phyloP scores from a whole-genome alignment of 2,797 vertebrate genomes.

The Ctenosaura bakeri region DNA sequence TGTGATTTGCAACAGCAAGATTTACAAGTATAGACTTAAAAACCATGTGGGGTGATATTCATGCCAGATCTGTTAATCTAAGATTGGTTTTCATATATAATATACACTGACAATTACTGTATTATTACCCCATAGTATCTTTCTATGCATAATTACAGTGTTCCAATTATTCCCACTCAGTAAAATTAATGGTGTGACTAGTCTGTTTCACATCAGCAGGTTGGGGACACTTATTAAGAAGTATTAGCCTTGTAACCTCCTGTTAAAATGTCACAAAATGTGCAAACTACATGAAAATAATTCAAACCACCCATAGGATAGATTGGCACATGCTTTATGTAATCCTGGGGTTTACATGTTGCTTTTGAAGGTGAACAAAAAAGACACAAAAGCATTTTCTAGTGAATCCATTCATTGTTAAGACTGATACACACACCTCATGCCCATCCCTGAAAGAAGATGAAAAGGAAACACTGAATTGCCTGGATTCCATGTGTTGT shows the following conservation, averaged over 20 bases:
- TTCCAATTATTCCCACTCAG: conserved; percentile 27
- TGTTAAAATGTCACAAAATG: conserved; percentile 10
- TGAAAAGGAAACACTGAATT: background rate
- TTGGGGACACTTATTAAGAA: conserved; percentile 38
- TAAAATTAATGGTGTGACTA: conserved; percentile 38
- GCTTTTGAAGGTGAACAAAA: background rate
- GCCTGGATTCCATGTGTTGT: background rate
- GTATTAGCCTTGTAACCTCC: background rate
- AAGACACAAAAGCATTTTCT: background rate
- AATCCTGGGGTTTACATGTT: background rate
- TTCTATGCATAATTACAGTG: background rate
- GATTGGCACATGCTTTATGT: background rate
- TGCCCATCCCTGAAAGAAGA: background rate
- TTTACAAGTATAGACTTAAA: conserved; percentile 3
- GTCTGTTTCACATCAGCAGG: background rate
- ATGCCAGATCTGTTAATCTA: conserved; percentile 1
- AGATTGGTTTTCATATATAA: conserved; percentile 36
- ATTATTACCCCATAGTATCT: conserved; percentile 32
- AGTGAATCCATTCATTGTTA: background rate
- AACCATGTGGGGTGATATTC: conserved; percentile 31
- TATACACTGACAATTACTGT: background rate
- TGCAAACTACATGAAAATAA: background rate
- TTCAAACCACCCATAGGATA: conserved; percentile 2
- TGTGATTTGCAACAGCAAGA: background rate
- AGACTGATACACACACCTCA: background rate